Evolutionary conservation across 2,888 invertebrate species (phyloP).

Genomic region (Choristoneura rosaceana): DNA sequence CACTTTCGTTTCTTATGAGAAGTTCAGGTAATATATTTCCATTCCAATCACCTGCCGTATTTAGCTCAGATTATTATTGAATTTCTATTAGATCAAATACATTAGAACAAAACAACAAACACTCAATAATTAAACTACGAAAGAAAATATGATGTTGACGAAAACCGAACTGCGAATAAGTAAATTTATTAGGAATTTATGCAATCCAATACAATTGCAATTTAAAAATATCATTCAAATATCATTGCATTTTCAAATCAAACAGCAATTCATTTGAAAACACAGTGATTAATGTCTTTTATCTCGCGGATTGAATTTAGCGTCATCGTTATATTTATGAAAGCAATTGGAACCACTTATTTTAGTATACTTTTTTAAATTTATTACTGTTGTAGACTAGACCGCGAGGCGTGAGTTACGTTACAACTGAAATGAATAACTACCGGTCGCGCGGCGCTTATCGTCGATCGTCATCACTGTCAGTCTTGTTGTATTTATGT

Average conservation of each 20-base stretch:
- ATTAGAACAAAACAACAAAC: not conserved
- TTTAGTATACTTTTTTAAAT: slow-evolving; percentile 31
- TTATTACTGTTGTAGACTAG: slow-evolving; percentile 30
- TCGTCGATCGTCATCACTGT: slow-evolving; percentile 42
- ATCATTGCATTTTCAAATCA: too few species aligned
- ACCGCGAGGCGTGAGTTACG: slow-evolving; percentile 38
- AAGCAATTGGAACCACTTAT: not conserved
- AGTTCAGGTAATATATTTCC: not conserved
- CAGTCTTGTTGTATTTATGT: not conserved
- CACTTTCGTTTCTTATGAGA: not conserved
- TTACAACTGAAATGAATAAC: slow-evolving; percentile 38
- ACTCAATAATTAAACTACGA: not conserved
- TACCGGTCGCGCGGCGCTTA: slow-evolving; percentile 51
- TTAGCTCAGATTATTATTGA: not conserved
- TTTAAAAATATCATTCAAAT: not conserved
- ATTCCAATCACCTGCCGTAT: not conserved
- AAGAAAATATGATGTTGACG: not conserved
- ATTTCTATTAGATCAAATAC: not conserved
- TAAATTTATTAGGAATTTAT: not conserved
- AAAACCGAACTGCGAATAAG: not conserved
- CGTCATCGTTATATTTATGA: not conserved
- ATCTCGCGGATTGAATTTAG: not conserved
- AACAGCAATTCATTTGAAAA: not conserved
- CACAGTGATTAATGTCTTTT: not conserved
- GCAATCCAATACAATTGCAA: not conserved